Conservation (phyloP, 2,888 invertebrate genomes). For the Esperia sulphurella region DNA sequence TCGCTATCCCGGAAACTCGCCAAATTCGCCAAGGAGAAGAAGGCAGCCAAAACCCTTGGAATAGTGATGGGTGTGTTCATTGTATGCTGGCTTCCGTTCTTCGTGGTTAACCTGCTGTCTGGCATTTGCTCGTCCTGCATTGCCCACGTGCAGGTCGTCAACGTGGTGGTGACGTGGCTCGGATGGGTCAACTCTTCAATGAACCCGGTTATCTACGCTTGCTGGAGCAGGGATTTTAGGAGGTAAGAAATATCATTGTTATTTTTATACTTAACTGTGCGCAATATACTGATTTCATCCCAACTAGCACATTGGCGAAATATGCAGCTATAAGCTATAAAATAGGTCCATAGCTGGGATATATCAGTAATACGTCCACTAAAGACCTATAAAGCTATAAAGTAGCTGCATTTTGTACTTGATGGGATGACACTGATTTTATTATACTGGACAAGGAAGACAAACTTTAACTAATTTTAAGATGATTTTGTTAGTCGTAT, state of each 20-base stretch:
- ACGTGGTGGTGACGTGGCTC: slow-evolving; percentile 94
- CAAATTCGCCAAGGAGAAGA: slow-evolving; percentile 97
- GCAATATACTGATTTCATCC: too few species aligned
- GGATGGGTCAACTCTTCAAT: slow-evolving; percentile 98
- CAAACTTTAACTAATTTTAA: too few species aligned
- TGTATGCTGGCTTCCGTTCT: slow-evolving; percentile 98
- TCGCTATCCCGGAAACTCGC: slow-evolving; percentile 95
- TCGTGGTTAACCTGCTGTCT: slow-evolving; percentile 94
- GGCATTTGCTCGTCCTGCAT: slow-evolving; percentile 94
- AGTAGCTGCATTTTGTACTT: too few species aligned
- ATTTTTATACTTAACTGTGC: not conserved
- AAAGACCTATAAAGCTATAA: too few species aligned
- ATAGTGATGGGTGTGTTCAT: slow-evolving; percentile 99
- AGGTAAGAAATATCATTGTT: slow-evolving; percentile 76
- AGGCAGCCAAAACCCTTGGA: slow-evolving; percentile 97
- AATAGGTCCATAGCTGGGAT: too few species aligned
- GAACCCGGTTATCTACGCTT: slow-evolving; percentile 99
- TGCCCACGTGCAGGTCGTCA: slow-evolving; percentile 91
- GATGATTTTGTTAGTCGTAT: too few species aligned
- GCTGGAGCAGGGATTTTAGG: slow-evolving; percentile 97
- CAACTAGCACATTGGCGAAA: too few species aligned
- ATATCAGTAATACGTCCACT: too few species aligned
- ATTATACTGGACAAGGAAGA: too few species aligned
- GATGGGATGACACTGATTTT: too few species aligned
- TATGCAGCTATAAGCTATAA: too few species aligned